Conservation (phyloP, 1,140 invertebrate species). For the Arion vulgaris region DNA sequence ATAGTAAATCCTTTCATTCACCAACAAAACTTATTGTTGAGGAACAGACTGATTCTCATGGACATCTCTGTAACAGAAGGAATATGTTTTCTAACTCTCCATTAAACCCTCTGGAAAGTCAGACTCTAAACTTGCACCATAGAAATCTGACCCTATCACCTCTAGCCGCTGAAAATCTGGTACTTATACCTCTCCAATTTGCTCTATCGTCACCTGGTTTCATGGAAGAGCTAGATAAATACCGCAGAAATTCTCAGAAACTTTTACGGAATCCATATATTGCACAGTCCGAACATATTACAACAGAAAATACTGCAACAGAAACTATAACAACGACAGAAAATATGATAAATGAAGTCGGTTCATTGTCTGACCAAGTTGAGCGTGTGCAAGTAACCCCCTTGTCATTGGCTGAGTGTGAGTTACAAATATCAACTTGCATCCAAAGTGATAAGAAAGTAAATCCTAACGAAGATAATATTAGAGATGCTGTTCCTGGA, state of each 20-base stretch:
- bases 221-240: background rate
- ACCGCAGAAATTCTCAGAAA: background rate
- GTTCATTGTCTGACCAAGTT: background rate
- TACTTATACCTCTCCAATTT: background rate
- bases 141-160: background rate
- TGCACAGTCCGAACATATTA: background rate
- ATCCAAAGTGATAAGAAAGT: no score
- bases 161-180: background rate
- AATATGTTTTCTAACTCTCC: background rate
- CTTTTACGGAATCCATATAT: background rate
- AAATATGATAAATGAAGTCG: background rate
- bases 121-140: background rate
- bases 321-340: no score
- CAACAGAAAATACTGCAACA: background rate
- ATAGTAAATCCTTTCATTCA: background rate
- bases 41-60: background rate
- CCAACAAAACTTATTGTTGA: background rate
- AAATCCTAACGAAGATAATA: background rate
- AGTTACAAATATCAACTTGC: no score
- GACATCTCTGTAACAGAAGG: background rate
- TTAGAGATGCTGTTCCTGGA: background rate
- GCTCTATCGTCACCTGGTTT: background rate
- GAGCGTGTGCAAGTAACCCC: background rate
- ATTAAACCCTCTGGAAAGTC: background rate
- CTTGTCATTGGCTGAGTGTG: background rate